A percentile compares a stretch with the other conserved stretches of the same genome.
phyloP scores from a whole-genome alignment of 2,797 vertebrate species.

The Apogon talboti region DNA sequence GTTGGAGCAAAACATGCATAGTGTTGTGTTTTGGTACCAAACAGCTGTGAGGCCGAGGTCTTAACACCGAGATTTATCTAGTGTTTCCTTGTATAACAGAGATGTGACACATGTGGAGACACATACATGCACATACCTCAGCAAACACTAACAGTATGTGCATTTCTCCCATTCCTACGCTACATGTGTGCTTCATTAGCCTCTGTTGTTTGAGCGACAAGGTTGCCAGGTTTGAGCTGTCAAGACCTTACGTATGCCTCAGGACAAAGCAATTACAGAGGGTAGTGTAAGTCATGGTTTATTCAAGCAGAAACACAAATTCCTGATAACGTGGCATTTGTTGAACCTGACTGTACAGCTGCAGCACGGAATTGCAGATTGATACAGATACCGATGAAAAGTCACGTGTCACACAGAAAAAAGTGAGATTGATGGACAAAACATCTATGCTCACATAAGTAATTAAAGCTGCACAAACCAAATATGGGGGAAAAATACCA shows the following conservation, averaged over 20 bases:
- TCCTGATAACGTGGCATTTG: conserved; percentile 14
- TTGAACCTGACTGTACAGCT: conserved; percentile 1
- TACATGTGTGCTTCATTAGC: conserved; percentile 64
- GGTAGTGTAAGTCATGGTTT: conserved; percentile 43
- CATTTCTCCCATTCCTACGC: conserved; percentile 34
- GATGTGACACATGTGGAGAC: conserved; percentile 2
- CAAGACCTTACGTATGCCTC: conserved; percentile 62
- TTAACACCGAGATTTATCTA: conserved; percentile 10
- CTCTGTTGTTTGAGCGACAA: conserved; percentile 61
- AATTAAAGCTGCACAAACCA: no score
- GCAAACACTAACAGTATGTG: conserved; percentile 42
- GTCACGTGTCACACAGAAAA: no score
- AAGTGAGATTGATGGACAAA: no score
- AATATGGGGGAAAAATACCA: no score
- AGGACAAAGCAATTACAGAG: conserved; percentile 75
- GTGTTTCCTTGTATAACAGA: conserved; percentile 13
- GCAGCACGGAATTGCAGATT: neutral
- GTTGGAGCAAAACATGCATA: conserved; percentile 23
- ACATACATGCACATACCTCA: neutral
- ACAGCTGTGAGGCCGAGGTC: neutral
- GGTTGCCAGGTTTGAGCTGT: conserved; percentile 67
- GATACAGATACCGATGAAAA: neutral
- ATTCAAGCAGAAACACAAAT: conserved; percentile 30
- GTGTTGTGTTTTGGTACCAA: conserved; percentile 7
- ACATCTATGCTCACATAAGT: no score